Evolutionary conservation across 1,140 invertebrate species (phyloP), one percentile per base, ranked within the genome.

Genomic region (Pseudomyrmex sp.): DNA sequence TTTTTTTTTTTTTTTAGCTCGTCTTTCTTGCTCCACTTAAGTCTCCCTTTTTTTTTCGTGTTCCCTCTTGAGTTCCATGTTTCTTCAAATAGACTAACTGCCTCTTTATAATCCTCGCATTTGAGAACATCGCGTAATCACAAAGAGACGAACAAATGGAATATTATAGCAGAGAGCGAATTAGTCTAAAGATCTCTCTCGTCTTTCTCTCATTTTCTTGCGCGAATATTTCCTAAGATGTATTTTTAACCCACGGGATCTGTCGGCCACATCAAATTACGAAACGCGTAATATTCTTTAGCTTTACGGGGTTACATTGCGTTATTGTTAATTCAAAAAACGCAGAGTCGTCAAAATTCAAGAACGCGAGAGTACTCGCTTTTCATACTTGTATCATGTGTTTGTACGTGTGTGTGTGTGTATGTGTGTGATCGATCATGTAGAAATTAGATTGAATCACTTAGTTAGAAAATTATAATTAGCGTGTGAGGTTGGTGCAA

Each of bases 1-100:
- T 70, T 56, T 52, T 66, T 69, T 69, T 70, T 66, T 66, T 77
- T 15, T n/a, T 69, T 48, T 74, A 76, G 74, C 74, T 76, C 74
- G 61, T 65, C 65, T 76, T 76, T 62, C 13, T 65, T 48, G 56
- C 62, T 65, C 74, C 26, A 61, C 44, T 46, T 56, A 8, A 54
- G 52, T 48, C 48, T 26, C 12, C 13, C 50, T 35, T 35, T 35
- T 35, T 26, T 35, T 35, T 35, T 59, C 54, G 23, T 80, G 66
- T 70, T 80, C 44, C 76, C 66, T 70, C 70, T 70, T 35, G 35
- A 35, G 35, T 35, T 70, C 76, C 61, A 59, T 48, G 12, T 70
- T 80, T 70, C 65, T 70, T 58, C 52, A 69, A 70, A 12, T 59
- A 80, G 54, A 20, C 23, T 59, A 48, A 59, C 44, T 13, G 5